phyloP scores from a whole-genome alignment of 2,113 vertebrate genomes.

The Nyctereutes procyonoides region DNA sequence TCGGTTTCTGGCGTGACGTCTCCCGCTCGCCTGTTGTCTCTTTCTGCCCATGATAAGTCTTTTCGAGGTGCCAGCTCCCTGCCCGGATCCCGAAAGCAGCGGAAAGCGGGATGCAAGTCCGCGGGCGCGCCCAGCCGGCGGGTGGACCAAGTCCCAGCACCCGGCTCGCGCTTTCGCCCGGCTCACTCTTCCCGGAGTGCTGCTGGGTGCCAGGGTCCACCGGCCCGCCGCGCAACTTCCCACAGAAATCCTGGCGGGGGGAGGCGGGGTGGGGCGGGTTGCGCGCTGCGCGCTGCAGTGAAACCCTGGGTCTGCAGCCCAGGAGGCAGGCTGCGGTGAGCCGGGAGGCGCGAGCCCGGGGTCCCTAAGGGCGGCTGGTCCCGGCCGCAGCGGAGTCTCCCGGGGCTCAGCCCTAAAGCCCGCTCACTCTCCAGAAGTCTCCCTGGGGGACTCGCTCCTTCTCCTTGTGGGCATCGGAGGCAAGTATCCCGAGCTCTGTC shows the following conservation, averaged over 20 bases:
- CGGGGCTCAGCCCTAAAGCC: neutral
- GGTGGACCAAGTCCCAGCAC: neutral
- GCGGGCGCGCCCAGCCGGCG: neutral
- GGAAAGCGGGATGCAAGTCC: neutral
- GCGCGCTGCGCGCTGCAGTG: neutral
- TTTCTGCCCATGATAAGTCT: conserved; percentile 17
- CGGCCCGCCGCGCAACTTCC: neutral
- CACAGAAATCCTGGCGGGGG: neutral
- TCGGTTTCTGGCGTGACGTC: neutral
- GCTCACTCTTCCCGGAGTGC: neutral
- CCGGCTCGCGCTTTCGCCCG: neutral
- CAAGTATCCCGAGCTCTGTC: neutral
- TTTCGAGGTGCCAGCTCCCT: neutral
- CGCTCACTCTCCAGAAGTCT: neutral
- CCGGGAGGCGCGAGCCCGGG: neutral
- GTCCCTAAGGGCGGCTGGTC: neutral
- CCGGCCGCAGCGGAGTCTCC: neutral
- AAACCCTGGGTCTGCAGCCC: neutral
- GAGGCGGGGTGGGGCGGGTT: neutral
- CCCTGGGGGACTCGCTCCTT: neutral
- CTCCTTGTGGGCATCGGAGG: neutral
- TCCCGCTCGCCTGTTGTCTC: neutral
- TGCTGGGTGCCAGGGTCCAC: neutral
- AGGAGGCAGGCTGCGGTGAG: neutral
- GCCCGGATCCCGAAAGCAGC: neutral